Percentiles rank a stretch among this genome's conserved stretches.
These are phyloP conservation scores for Gallinago jamesoni DNA, from an alignment of 2,113 vertebrate species.

Conservation along the genomic window DNA sequence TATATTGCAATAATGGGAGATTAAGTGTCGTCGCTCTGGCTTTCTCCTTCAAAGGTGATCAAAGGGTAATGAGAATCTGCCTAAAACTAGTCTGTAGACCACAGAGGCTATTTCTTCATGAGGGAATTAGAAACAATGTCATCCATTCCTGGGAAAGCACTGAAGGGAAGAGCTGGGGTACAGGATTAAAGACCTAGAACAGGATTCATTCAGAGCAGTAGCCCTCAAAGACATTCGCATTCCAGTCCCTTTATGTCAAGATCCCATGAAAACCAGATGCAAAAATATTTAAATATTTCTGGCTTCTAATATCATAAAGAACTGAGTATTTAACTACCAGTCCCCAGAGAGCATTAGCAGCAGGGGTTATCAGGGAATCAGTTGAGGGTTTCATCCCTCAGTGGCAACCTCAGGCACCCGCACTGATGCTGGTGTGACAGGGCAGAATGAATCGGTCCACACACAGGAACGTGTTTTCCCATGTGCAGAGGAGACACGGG, in stretches of 20 bases:
- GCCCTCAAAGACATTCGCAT: not conserved
- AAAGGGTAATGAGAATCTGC: not conserved
- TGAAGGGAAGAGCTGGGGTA: not conserved
- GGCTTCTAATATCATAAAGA: not conserved
- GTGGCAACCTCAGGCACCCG: not conserved
- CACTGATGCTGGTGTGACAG: not conserved
- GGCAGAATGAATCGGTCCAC: not conserved
- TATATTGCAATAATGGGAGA: not conserved
- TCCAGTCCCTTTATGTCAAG: not conserved
- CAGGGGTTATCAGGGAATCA: not conserved
- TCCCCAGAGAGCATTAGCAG: not conserved
- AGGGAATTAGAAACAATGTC: not conserved
- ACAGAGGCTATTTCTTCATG: not conserved
- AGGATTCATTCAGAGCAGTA: not conserved
- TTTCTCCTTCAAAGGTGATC: not conserved
- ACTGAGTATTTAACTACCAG: not conserved
- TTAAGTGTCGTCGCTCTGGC: not conserved
- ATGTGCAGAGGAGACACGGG: slow-evolving; percentile 1
- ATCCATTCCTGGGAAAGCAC: not conserved
- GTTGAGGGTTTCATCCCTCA: not conserved
- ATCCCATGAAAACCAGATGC: slow-evolving; percentile 1
- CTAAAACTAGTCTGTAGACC: not conserved
- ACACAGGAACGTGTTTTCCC: not conserved
- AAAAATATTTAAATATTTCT: not conserved
- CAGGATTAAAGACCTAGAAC: not conserved